These are phyloP conservation scores for Eremophila alpestris DNA, from an alignment of 2,797 vertebrate species.

Conservation along the genomic window DNA sequence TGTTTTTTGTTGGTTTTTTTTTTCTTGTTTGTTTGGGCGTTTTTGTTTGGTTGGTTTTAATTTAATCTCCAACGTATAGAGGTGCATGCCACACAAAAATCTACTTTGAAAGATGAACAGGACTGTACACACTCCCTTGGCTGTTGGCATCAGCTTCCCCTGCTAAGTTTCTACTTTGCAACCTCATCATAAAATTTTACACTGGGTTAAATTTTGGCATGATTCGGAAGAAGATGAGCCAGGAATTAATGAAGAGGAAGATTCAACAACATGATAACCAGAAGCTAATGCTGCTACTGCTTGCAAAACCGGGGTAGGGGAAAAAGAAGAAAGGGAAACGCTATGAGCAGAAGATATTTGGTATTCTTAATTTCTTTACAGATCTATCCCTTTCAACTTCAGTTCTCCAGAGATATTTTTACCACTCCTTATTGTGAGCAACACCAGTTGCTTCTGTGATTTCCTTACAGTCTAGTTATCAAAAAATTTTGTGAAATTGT, in stretches of 20 bases:
- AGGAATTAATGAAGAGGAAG: constrained; percentile 5
- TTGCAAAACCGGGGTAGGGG: not conserved
- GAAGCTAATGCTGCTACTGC: not conserved
- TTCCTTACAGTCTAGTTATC: not conserved
- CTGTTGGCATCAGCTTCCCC: not conserved
- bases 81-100: not conserved
- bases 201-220: not conserved
- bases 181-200: not conserved
- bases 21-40: not conserved
- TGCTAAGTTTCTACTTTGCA: not conserved
- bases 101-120: not conserved
- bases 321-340: not conserved
- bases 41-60: not conserved
- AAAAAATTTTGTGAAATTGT: not conserved
- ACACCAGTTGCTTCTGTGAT: not conserved
- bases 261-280: not conserved
- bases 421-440: not conserved
- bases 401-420: not conserved
- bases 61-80: not conserved
- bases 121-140: not conserved
- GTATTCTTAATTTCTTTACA: not conserved
- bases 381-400: not conserved
- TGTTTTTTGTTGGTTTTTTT: too few species aligned
- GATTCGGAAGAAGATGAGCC: not conserved
- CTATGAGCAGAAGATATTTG: not conserved